Evolutionary conservation across 2,797 vertebrate genomes (phyloP).

Genomic region (Hapalemur alaotrensis): DNA sequence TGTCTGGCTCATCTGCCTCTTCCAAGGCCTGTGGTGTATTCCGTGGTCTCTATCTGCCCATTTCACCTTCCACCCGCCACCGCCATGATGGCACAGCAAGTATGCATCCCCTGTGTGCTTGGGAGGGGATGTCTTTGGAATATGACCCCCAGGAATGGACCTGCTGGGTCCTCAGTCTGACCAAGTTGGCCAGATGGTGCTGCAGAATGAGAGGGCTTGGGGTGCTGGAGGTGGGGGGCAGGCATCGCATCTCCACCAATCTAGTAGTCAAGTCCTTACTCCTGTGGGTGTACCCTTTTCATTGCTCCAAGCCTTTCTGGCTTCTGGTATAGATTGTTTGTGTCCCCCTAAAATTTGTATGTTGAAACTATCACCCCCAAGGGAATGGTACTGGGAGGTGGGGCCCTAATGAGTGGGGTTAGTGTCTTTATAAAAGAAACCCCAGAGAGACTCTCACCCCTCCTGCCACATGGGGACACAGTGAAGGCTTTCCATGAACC

Average conservation of each 20-base stretch:
- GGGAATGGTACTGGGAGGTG: neutral
- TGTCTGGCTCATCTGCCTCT: neutral
- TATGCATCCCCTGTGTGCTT: neutral
- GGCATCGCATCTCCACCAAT: neutral
- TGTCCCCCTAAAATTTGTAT: neutral
- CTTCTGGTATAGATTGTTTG: neutral
- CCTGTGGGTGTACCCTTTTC: neutral
- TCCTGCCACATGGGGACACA: no score
- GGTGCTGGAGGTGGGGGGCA: neutral
- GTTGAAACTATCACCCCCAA: neutral
- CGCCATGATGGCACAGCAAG: rapidly evolving
- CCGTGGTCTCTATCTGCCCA: no score
- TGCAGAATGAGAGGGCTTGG: neutral
- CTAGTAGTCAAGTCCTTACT: no score
- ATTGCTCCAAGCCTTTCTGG: neutral
- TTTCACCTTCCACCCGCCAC: neutral
- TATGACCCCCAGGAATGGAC: neutral
- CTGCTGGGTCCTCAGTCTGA: neutral
- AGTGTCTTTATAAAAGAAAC: no score
- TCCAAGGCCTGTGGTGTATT: neutral
- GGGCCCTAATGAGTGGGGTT: neutral
- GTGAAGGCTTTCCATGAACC: no score
- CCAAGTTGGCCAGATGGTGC: neutral
- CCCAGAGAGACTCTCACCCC: no score
- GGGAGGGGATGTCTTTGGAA: neutral